These are phyloP conservation scores for Pyrgilauda ruficollis DNA, from an alignment of 2,113 vertebrate species.

Conservation along the genomic window DNA sequence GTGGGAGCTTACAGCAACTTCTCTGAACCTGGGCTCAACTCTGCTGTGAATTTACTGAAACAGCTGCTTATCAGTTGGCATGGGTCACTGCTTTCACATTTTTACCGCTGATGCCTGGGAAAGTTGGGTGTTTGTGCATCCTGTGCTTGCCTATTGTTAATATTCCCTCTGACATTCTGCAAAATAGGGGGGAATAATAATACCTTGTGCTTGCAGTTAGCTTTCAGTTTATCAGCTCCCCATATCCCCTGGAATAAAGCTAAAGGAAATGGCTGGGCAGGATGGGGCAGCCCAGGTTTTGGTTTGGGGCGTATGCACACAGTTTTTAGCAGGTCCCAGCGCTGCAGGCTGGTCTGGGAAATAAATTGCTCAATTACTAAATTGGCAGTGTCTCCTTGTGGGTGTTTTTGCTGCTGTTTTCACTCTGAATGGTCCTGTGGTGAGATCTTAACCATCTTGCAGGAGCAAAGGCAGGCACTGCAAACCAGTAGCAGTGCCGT, in stretches of 20 bases:
- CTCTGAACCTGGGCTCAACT: background rate
- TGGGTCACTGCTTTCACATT: background rate
- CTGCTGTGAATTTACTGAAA: background rate
- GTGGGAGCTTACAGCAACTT: background rate
- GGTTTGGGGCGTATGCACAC: accelerated
- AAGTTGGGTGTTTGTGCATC: slow-evolving; percentile 32
- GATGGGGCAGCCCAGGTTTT: background rate
- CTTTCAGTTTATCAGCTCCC: background rate
- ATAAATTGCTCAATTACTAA: background rate
- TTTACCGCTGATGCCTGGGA: background rate
- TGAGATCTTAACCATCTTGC: background rate
- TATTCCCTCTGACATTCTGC: background rate
- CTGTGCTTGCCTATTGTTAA: slow-evolving; percentile 22
- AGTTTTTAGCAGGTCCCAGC: background rate
- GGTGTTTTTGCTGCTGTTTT: background rate
- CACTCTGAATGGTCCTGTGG: background rate
- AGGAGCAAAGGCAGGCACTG: background rate
- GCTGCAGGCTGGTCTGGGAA: background rate
- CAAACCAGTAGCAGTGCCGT: accelerated
- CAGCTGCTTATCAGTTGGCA: slow-evolving; percentile 31
- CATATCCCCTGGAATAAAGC: accelerated
- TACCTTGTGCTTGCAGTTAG: background rate
- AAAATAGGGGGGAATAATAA: background rate
- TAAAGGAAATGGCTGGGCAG: background rate
- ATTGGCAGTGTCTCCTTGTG: background rate